Percentiles rank a stretch among this genome's conserved stretches.
These are phyloP conservation scores for Nymphicus hollandicus DNA, from an alignment of 2,113 vertebrate species.

Conservation along the genomic window DNA sequence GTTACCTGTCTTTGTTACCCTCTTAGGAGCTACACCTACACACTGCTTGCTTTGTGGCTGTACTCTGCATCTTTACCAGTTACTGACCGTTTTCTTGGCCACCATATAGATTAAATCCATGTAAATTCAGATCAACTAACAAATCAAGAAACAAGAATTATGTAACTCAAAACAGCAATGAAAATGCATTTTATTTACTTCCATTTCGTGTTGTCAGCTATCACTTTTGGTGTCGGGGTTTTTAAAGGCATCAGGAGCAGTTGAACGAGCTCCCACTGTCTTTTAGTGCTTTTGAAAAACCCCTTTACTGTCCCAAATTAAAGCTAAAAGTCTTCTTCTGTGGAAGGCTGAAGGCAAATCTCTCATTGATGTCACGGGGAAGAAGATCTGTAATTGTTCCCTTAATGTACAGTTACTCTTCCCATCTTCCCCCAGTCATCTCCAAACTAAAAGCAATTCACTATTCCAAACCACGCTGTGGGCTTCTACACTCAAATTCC, in stretches of 20 bases:
- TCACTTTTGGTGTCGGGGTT: constrained; percentile 33
- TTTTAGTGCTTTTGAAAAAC: constrained; percentile 50
- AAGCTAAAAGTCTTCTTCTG: constrained; percentile 46
- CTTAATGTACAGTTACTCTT: constrained; percentile 41
- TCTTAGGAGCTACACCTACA: background rate
- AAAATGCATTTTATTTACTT: constrained; percentile 69
- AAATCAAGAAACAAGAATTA: constrained; percentile 60
- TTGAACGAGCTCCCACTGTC: background rate
- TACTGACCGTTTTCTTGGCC: background rate
- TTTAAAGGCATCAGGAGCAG: constrained; percentile 55
- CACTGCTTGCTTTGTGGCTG: background rate
- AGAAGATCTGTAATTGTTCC: constrained; percentile 44
- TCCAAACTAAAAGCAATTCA: constrained; percentile 39
- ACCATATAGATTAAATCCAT: background rate
- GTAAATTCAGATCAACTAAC: constrained; percentile 33
- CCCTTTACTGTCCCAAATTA: constrained; percentile 49
- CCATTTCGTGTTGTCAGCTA: constrained; percentile 49
- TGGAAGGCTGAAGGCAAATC: constrained; percentile 53
- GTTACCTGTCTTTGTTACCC: background rate
- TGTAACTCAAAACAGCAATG: constrained; percentile 63
- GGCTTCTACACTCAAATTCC: constrained; percentile 29
- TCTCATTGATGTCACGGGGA: constrained; percentile 37
- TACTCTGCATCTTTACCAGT: background rate
- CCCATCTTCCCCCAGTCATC: constrained; percentile 3
- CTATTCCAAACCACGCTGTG: constrained; percentile 32